Evolutionary conservation across 2,888 invertebrate species (phyloP).

Genomic region (Coelogynopora nodosa): DNA sequence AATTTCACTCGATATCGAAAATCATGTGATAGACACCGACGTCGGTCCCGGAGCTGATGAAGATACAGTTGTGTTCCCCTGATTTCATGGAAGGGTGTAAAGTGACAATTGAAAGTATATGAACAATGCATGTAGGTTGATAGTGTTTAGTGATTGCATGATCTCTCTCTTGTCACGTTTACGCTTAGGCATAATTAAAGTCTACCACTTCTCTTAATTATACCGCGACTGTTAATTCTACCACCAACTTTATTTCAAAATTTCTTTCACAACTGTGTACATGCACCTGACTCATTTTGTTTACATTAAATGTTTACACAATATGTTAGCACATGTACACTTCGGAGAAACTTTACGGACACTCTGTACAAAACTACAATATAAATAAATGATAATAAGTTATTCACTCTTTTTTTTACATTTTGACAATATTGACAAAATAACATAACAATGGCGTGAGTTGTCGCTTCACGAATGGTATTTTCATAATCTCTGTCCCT

Average conservation of each 20-base stretch:
- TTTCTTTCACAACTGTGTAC: neutral
- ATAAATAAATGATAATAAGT: neutral
- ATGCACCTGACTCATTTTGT: neutral
- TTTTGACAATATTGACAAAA: neutral
- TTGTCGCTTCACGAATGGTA: neutral
- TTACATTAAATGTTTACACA: no score
- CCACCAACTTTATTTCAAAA: neutral
- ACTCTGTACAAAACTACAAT: neutral
- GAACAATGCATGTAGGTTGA: neutral
- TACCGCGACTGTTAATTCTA: neutral
- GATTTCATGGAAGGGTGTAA: slow-evolving; percentile 35
- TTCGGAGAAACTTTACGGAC: no score
- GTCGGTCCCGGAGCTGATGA: slow-evolving; percentile 35
- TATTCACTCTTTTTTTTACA: neutral
- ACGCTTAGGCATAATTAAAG: neutral
- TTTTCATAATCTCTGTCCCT: neutral
- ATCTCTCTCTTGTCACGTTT: neutral
- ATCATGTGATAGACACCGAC: slow-evolving; percentile 22
- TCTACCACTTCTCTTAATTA: neutral
- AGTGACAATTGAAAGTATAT: slow-evolving; percentile 26
- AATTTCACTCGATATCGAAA: slow-evolving; percentile 37
- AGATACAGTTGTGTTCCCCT: slow-evolving; percentile 29
- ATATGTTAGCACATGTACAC: no score
- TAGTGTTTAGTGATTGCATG: neutral
- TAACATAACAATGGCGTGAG: neutral